Evolutionary conservation across 2,113 vertebrate species (phyloP).

Genomic region (Phylloscopus whistleri): DNA sequence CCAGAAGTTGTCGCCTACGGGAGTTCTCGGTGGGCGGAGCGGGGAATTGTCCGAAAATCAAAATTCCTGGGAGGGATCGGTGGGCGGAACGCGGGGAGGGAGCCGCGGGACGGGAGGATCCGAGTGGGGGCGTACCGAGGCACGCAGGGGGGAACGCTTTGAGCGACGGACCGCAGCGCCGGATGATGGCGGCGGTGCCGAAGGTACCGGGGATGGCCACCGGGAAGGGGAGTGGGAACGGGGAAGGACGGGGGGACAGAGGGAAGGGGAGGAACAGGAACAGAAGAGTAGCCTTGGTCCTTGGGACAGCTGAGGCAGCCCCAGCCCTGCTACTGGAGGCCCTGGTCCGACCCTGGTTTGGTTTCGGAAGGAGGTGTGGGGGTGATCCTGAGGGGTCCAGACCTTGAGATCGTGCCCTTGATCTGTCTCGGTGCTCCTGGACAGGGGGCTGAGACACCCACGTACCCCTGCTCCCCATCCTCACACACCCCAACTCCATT

Average conservation of each 20-base stretch:
- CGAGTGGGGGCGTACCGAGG: background rate
- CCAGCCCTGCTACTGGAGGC: too few relatives aligned
- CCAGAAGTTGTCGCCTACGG: fast-evolving
- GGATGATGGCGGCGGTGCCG: background rate
- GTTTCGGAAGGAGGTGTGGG: fast-evolving
- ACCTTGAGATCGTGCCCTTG: background rate
- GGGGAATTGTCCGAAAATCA: background rate
- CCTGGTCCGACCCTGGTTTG: too few relatives aligned
- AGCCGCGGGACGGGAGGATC: background rate
- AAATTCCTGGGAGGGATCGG: background rate
- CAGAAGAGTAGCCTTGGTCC: too few relatives aligned
- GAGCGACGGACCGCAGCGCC: background rate
- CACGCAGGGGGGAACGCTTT: background rate
- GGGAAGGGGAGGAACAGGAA: too few relatives aligned
- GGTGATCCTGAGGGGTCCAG: background rate
- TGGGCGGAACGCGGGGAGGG: background rate
- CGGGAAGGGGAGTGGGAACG: background rate
- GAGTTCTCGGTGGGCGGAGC: background rate
- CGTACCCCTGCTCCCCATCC: fast-evolving
- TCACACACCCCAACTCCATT: fast-evolving
- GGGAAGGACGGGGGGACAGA: background rate
- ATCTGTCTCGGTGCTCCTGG: fast-evolving
- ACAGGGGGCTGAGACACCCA: too few relatives aligned
- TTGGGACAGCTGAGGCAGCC: background rate
- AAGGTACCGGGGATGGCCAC: background rate